phyloP scores from a whole-genome alignment of 2,888 invertebrate genomes.

The Xanthia icteritia region DNA sequence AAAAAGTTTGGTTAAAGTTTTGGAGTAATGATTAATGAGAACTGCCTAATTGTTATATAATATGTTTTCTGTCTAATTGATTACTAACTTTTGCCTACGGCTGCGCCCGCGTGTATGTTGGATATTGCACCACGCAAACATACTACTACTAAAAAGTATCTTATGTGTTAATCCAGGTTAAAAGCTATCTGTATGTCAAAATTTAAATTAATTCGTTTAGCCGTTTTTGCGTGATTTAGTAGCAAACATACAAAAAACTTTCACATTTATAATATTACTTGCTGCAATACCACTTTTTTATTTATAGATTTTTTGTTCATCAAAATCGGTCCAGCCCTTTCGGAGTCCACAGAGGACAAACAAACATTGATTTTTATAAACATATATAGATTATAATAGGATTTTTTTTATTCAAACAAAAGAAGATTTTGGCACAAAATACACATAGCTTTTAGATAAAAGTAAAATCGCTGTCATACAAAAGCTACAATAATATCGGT shows the following conservation, averaged over 20 bases:
- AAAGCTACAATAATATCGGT: constrained; percentile 4
- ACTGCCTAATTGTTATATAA: too few relatives aligned
- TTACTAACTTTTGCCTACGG: background rate
- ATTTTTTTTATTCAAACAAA: background rate
- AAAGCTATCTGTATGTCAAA: background rate
- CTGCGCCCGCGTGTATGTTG: background rate
- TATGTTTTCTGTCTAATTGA: background rate
- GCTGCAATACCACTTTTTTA: too few relatives aligned
- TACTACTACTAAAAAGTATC: background rate
- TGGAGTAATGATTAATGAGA: constrained; percentile 32
- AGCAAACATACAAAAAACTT: background rate
- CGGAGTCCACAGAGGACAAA: too few relatives aligned
- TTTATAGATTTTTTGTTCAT: too few relatives aligned
- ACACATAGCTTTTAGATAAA: background rate
- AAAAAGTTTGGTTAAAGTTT: constrained; percentile 31
- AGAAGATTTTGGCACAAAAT: background rate
- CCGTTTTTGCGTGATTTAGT: background rate
- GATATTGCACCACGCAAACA: background rate
- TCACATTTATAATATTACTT: too few relatives aligned
- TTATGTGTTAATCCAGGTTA: too few relatives aligned
- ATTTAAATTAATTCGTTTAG: background rate
- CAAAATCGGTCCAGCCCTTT: too few relatives aligned
- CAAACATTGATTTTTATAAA: too few relatives aligned
- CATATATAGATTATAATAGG: too few relatives aligned
- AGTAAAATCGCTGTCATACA: background rate